Base-by-base conservation (phyloP, 2,888 invertebrate genomes). In the Noctua janthina region DNA sequence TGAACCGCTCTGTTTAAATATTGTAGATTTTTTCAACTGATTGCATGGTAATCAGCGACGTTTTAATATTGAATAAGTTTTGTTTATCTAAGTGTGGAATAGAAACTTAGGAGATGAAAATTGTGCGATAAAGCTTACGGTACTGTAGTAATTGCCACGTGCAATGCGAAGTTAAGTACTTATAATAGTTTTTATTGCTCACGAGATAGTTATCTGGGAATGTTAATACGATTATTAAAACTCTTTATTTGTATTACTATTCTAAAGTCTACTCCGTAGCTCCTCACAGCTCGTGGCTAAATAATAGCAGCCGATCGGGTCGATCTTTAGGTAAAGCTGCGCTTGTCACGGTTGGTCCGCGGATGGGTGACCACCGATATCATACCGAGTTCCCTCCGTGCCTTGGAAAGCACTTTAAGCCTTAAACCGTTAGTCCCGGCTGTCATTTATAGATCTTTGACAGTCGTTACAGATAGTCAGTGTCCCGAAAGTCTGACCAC, bases 51-150 rank as follows among this genome's bases (percentile, higher is more conserved):
- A 59, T 76, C 68, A 29, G 35, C 69, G 75, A n/a, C 20, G 13
- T 76, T 73, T 85, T 81, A 49, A 73, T 82, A 66, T 74, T 43
- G 35, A 69, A 79, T 78, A 76, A 46, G 20, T 78, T 81, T 79
- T 82, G 77, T 82, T 70, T 80, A 70, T 74, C 39, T 54, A 43
- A 79, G 68, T 80, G 81, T 76, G 73, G 74, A 82, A 83, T 56
- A 79, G 66, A 83, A 89, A 81, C 66, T 83, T 67, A 39, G 20
- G 35, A 74, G 85, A 88, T 85, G 64, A 70, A 83, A 81, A 87
- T 72, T 74, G 56, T 46, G 11, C 15, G 76, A 89, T 89, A 85
- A 81, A 78, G 35, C 29, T 74, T 74, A 76, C 74, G 74, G 77
- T 81, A 77, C n/a, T 46, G 71, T 59, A 51, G 46, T 81, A 71